Base-by-base conservation (phyloP, 2,113 vertebrate genomes). In the Crotophaga sulcirostris region DNA sequence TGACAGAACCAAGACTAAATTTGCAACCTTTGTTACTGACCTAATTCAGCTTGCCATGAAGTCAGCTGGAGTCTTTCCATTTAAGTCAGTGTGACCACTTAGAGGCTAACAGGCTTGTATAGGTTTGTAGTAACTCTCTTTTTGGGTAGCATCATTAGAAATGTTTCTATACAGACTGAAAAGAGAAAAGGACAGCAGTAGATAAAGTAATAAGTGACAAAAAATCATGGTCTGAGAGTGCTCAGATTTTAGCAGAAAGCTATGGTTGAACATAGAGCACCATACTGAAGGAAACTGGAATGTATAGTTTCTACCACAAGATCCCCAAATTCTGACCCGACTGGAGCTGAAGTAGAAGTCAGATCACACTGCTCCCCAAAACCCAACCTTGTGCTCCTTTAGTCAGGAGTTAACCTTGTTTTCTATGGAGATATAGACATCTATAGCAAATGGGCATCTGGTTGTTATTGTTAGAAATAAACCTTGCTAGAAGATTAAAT, bases 51-150 rank as follows among this genome's bases (percentile, higher is more conserved):
- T 93, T 74, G 34, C 56, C 63, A 51, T 77, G 72, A 88, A 94
- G 79, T 84, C 92, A 94, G 44, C 44, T 92, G 92, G 47, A 96
- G 31, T 16, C 38, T 77, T 90, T 88, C 85, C 82, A 49, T 77
- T 86, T 16, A 91, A 80, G 26, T 70, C 87, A 75, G 11, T 2
- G 0, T 70, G 92, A 58, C 85, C 34, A 56, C 38, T 47, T 33
- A 60, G 38, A 79, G 40, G 10, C 33, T 49, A 51, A 74, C 17
- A 77, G 79, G 47, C 67, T 86, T 88, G 69, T 28, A 11, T 17
- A 45, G 59, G 15, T 90, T 87, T 88, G 90, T 52, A 40, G 29
- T 34, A 34, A 78, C 60, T 84, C 86, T 87, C 29, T 88, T 96
- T 91, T 80, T 18, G 33, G 44, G 42, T 44, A 74, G 18, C 42